Evolutionary conservation across 2,113 vertebrate species (phyloP), one percentile per base, ranked within the genome.

Genomic region (Dolichotis patagonum): DNA sequence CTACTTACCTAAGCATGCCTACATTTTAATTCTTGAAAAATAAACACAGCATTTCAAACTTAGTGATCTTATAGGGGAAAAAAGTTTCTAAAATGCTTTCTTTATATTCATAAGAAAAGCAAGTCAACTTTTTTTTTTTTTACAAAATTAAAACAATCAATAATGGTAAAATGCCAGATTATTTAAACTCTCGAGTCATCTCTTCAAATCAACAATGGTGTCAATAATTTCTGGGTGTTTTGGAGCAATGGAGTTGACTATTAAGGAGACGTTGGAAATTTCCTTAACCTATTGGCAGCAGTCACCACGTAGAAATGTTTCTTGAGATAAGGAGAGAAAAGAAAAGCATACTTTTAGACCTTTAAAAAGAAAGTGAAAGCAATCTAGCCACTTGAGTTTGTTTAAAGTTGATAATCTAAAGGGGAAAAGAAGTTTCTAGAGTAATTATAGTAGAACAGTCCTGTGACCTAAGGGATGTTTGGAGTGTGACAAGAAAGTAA

Each of bases 241-340:
- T 85, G 38, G 7, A 86, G 22, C 62, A 90, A 81, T 49, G 97
- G 96, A 98, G 0, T 58, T 88, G 46, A 98, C 97, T 75, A 97
- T 99, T 81, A 97, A 95, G 78, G 98, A 97, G 83, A 87, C 60
- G 91, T 92, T 80, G 98, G 98, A 96, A 99, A 99, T 92, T 99
- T 99, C 98, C 98, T 99, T 97, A 99, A 98, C 80, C 99, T 98
- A 98, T 99, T 99, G 43, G 99, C 99, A 69, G 99, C 99, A 65
- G 99, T 98, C 63, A 99, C 99, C 63, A 98, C 99, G 0, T 99
- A 98, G 95, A 99, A 99, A 95, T 99, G 99, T 98, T 99, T 99
- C 99, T 99, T 92, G 85, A 89, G 95, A 2, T 54, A 96, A 56
- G 62, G 38, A 85, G 26, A 17, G 1, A 43, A 60, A 35, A 46